phyloP scores from a whole-genome alignment of 1,140 invertebrate genomes.

The Philotrypesis tridentata region DNA sequence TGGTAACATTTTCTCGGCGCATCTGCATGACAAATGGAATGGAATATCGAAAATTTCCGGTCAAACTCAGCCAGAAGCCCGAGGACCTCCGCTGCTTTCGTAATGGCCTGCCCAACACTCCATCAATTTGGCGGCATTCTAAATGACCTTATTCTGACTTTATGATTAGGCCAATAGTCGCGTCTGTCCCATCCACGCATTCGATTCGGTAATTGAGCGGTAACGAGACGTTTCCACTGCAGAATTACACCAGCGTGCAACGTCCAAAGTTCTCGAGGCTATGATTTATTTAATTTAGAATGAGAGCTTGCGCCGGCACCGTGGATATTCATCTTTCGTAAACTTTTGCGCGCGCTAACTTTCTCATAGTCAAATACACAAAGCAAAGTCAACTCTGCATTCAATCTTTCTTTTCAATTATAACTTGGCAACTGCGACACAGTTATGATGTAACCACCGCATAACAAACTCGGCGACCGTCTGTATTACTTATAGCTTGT shows the following conservation, averaged over 20 bases:
- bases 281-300: no score
- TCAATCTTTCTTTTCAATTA: neutral
- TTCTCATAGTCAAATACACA: neutral
- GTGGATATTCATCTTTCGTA: no score
- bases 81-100: neutral
- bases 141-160: constrained; percentile 19
- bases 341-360: no score
- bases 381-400: neutral
- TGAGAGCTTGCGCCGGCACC: no score
- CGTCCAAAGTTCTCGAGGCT: neutral
- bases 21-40: constrained; percentile 35
- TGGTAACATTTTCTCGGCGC: neutral
- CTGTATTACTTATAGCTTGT: no score
- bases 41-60: constrained; percentile 35
- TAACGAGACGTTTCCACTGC: neutral
- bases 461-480: no score
- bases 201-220: neutral
- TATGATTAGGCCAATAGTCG: neutral
- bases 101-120: neutral
- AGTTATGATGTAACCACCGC: neutral
- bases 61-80: neutral
- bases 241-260: no score
- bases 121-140: constrained; percentile 20
- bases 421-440: neutral
- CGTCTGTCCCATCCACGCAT: neutral